Evolutionary conservation across 2,888 invertebrate genomes (phyloP), one percentile per base, ranked within the genome.

Genomic region (Lingula anatina): DNA sequence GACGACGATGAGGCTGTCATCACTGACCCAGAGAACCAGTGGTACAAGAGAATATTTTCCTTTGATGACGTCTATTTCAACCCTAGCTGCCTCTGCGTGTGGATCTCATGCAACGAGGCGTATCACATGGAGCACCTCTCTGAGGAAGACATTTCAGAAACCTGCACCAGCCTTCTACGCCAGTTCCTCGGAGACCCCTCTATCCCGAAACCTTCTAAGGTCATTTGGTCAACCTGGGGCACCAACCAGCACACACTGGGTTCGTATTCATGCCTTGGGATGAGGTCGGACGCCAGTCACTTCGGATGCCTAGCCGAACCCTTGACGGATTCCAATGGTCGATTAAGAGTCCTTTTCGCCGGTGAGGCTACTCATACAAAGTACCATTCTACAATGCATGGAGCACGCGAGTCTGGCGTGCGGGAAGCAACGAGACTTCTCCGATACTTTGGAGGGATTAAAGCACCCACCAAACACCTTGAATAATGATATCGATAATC

Each of bases 171-270:
- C 51, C 70, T 88, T 41, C 70, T 89, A 55, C 80, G 86, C 25
- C 82, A 82, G 60, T 88, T 88, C 64, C 85, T 86, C 2, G 85
- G 86, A 1, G 86, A 87, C 66, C 82, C 84, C 0, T 82, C 83
- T 20, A 76, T 89, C 38, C 88, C 88, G 0, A 85, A 84, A 66
- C 89, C 88, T 0, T 80, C 80, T 49, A 84, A 83, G 66, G n/a
- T n/a, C n/a, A n/a, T n/a, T n/a, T n/a, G n/a, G n/a, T n/a, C n/a
- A n/a, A n/a, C n/a, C n/a, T n/a, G 79, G 89, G 66, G 84, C 40
- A 82, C 83, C 31, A 85, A 88, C 70, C 86, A 86, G 1, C 84
- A 85, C 68, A 87, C 85, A 62, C 83, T 85, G 43, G 89, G 89
- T 0, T 81, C 88, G 0, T 86, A 86, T 64, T 86, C 86, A 44